A percentile compares a stretch with the other conserved stretches of the same genome.
Conservation (phyloP, 2,797 vertebrate species). For the Paedocypris micromegethes region DNA sequence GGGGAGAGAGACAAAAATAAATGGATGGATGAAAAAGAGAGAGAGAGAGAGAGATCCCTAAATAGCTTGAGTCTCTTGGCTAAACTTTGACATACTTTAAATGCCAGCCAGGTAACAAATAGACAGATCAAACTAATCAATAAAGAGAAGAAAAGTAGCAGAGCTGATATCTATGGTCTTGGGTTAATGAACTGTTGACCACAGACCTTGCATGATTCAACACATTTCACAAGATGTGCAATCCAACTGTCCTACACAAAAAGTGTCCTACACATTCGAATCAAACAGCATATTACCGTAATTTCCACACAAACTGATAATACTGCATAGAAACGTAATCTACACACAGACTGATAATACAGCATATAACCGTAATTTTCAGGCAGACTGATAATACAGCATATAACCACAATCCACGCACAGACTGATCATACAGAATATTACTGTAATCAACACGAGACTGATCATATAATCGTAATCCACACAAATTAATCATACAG, state of each 20-base stretch:
- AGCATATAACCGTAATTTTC: too few relatives aligned
- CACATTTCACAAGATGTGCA: constrained; percentile 3
- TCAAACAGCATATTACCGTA: too few relatives aligned
- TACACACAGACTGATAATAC: too few relatives aligned
- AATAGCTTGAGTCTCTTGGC: neutral
- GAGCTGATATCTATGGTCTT: constrained; percentile 9
- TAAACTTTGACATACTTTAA: constrained; percentile 19
- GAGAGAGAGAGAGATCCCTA: neutral
- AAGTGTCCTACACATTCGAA: too few relatives aligned
- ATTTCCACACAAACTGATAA: too few relatives aligned
- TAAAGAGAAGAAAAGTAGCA: constrained; percentile 54
- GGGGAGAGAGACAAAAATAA: too few relatives aligned
- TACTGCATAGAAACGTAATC: too few relatives aligned
- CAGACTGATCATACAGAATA: constrained; percentile 38
- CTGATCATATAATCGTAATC: too few relatives aligned
- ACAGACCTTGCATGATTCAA: constrained; percentile 9
- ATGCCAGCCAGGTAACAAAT: constrained; percentile 3
- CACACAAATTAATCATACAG: too few relatives aligned
- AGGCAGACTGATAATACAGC: constrained; percentile 31
- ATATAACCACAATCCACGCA: constrained; percentile 46
- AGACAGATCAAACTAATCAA: constrained; percentile 54
- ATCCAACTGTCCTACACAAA: too few relatives aligned
- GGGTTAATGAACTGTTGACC: constrained; percentile 32
- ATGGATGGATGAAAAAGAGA: neutral
- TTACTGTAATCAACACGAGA: constrained; percentile 30